Evolutionary conservation across 2,888 invertebrate genomes (phyloP).

Genomic region (Nomada fucata): DNA sequence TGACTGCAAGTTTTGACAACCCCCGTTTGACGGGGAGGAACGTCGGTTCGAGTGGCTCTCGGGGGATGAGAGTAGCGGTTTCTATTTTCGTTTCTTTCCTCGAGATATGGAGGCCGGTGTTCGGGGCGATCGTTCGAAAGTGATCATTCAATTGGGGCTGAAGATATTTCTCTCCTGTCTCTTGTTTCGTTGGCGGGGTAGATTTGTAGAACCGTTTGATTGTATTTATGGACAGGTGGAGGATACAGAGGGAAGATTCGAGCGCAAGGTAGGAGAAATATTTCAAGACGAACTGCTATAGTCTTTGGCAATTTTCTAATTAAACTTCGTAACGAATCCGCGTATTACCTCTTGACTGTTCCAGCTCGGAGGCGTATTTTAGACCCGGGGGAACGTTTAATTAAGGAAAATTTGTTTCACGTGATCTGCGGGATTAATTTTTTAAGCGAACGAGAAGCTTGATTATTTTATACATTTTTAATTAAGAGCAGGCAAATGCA

Average conservation of each 20-base stretch:
- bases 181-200: not conserved
- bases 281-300: not conserved
- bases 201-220: not conserved
- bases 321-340: constrained; percentile 9
- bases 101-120: no score
- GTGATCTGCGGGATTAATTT: not conserved
- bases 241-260: not conserved
- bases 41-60: not conserved
- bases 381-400: constrained; percentile 10
- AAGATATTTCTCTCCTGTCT: no score
- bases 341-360: not conserved
- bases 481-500: constrained; percentile 2
- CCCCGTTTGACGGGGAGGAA: not conserved
- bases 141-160: no score
- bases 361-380: not conserved
- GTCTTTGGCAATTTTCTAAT: constrained; percentile 13
- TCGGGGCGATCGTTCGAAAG: no score
- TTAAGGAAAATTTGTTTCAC: constrained; percentile 7
- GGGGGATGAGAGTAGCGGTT: not conserved
- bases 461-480: constrained; percentile 24
- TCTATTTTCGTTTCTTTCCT: not conserved
- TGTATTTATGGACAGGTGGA: not conserved
- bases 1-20: constrained; percentile 1
- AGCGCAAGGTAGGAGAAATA: no score
- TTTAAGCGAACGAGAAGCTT: constrained; percentile 4